Conservation (phyloP, 2,888 invertebrate species). For the Alloplasta piceator region DNA sequence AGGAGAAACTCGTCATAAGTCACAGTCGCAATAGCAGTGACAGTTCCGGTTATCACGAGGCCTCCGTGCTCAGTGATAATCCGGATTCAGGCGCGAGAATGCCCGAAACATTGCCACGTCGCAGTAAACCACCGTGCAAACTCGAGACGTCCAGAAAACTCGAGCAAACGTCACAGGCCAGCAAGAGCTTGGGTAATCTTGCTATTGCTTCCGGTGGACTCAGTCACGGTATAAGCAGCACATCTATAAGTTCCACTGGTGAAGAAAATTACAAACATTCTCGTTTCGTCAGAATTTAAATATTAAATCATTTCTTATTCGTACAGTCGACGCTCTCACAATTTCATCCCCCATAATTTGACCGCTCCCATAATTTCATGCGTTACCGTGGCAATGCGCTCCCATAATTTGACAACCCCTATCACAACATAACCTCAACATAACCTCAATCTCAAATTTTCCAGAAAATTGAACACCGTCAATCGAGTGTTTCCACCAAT, state of each 20-base stretch:
- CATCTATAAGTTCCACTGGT: constrained; percentile 81
- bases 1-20: constrained; percentile 85
- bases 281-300: background rate
- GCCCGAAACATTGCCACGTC: constrained; percentile 82
- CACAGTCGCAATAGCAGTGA: constrained; percentile 90
- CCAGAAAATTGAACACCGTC: too few species aligned
- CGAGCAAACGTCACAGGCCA: constrained; percentile 79
- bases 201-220: constrained; percentile 74
- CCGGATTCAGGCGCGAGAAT: constrained; percentile 81
- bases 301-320: background rate
- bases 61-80: constrained; percentile 87
- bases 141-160: constrained; percentile 76
- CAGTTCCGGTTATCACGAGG: constrained; percentile 90
- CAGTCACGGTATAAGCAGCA: constrained; percentile 78
- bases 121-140: constrained; percentile 78
- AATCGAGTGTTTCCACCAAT: too few species aligned
- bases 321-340: too few species aligned
- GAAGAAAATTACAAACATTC: constrained; percentile 13
- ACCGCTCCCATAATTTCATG: too few species aligned
- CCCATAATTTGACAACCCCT: too few species aligned
- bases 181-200: constrained; percentile 81
- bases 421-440: too few species aligned
- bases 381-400: too few species aligned
- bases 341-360: too few species aligned
- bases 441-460: too few species aligned